Percentiles rank a stretch among this genome's conserved stretches.
Conservation (phyloP, 2,888 invertebrate species). For the Unio pictorum region DNA sequence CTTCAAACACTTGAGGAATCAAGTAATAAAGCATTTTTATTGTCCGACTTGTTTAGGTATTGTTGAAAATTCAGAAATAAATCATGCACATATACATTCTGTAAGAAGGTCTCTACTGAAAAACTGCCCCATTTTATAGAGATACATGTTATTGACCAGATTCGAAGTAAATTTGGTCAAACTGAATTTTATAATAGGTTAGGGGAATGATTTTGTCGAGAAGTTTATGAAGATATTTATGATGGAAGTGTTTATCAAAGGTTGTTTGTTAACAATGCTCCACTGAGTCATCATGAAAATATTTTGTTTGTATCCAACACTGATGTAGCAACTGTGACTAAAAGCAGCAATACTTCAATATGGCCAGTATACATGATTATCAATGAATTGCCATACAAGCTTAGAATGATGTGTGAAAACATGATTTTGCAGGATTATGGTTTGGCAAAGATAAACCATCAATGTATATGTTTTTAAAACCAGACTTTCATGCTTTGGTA, state of each 20-base stretch:
- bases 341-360: slow-evolving; percentile 19
- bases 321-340: slow-evolving; percentile 25
- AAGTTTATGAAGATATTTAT: slow-evolving; percentile 15
- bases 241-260: slow-evolving; percentile 18
- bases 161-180: slow-evolving; percentile 5
- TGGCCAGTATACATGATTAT: slow-evolving; percentile 26
- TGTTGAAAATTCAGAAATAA: neutral
- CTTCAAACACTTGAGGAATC: slow-evolving; percentile 17
- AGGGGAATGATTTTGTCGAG: slow-evolving; percentile 6
- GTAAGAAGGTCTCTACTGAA: slow-evolving; percentile 3
- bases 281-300: slow-evolving; percentile 14
- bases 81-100: slow-evolving; percentile 4
- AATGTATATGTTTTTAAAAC: slow-evolving; percentile 18
- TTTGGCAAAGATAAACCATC: slow-evolving; percentile 19
- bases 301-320: slow-evolving; percentile 26
- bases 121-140: slow-evolving; percentile 17
- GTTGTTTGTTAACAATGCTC: slow-evolving; percentile 8
- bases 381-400: slow-evolving; percentile 18
- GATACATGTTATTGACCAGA: slow-evolving; percentile 11
- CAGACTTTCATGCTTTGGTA: neutral
- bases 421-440: slow-evolving; percentile 23
- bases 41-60: slow-evolving; percentile 11
- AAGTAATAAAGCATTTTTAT: slow-evolving; percentile 15
- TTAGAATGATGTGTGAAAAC: slow-evolving; percentile 19
- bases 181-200: slow-evolving; percentile 7